phyloP scores from a whole-genome alignment of 2,888 invertebrate genomes.

The Lucinisca nassula region DNA sequence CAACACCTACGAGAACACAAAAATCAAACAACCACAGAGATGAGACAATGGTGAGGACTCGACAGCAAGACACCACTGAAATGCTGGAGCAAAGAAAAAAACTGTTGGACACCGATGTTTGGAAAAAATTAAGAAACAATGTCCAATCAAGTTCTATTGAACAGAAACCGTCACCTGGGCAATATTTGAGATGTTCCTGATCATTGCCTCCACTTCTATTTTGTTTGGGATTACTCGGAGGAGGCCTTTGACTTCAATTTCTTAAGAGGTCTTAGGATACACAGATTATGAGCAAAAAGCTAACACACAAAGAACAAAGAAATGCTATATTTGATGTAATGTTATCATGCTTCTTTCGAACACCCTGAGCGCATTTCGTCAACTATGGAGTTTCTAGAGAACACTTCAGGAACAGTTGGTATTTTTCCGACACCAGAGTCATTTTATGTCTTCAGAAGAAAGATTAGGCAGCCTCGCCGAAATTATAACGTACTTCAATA shows the following conservation, averaged over 20 bases:
- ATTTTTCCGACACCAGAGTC: neutral
- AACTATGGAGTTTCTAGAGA: neutral
- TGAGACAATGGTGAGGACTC: no score
- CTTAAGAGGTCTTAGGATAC: conserved; percentile 23
- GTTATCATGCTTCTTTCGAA: conserved; percentile 39
- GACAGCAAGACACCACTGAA: no score
- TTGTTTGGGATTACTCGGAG: conserved; percentile 50
- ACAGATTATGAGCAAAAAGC: conserved; percentile 50
- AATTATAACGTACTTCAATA: neutral
- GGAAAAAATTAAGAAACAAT: conserved; percentile 51
- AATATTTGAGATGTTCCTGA: no score
- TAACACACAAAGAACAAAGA: conserved; percentile 43
- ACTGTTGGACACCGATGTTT: no score
- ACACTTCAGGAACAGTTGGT: neutral
- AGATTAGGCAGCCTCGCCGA: no score
- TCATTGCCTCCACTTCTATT: no score
- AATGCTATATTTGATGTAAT: conserved; percentile 48
- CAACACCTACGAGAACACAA: no score
- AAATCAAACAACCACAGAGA: no score
- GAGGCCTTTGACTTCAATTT: conserved; percentile 3
- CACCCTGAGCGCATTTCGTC: no score
- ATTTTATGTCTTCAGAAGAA: no score
- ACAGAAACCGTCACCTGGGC: conserved; percentile 22
- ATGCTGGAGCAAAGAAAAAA: no score
- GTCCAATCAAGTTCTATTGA: conserved; percentile 37